A percentile compares a stretch with the other conserved stretches of the same genome.
Conservation (phyloP, 2,797 vertebrate species). For the Siniperca scherzeri region DNA sequence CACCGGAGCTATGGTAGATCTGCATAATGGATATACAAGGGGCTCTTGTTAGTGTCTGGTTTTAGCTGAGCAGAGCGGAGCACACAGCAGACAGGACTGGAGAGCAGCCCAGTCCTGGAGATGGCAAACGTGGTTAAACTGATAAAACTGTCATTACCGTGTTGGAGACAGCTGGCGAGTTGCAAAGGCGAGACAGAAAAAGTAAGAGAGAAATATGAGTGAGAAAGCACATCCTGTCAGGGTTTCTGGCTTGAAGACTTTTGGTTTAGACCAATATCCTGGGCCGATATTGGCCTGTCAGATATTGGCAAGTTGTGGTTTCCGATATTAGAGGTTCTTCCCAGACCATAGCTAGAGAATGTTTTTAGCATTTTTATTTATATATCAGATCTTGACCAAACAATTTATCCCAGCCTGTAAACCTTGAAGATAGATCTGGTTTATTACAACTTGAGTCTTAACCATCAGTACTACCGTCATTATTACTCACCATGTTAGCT, state of each 20-base stretch:
- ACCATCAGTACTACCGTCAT: not conserved
- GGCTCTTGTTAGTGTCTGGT: constrained; percentile 71
- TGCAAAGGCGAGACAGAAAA: constrained; percentile 50
- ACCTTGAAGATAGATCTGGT: not conserved
- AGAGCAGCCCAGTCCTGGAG: constrained; percentile 73
- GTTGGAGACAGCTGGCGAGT: constrained; percentile 68
- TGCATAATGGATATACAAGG: constrained; percentile 69
- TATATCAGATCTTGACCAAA: not conserved
- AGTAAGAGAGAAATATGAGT: constrained; percentile 44
- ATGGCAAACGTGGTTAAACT: constrained; percentile 81
- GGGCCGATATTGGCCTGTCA: constrained; percentile 33
- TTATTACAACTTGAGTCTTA: not conserved
- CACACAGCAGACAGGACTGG: constrained; percentile 68
- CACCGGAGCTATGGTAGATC: constrained; percentile 36
- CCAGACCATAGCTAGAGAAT: not conserved
- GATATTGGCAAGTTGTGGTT: not conserved
- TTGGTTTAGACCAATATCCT: constrained; percentile 41
- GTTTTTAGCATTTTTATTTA: constrained; percentile 1
- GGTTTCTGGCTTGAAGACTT: constrained; percentile 33
- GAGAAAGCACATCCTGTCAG: constrained; percentile 66
- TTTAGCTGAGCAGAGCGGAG: constrained; percentile 61
- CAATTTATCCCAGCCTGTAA: not conserved
- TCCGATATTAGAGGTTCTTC: constrained; percentile 6
- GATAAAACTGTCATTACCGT: constrained; percentile 83
- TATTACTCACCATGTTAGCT: not conserved